Evolutionary conservation across 2,113 vertebrate genomes (phyloP).

Genomic region (Campylomormyrus tamandua): DNA sequence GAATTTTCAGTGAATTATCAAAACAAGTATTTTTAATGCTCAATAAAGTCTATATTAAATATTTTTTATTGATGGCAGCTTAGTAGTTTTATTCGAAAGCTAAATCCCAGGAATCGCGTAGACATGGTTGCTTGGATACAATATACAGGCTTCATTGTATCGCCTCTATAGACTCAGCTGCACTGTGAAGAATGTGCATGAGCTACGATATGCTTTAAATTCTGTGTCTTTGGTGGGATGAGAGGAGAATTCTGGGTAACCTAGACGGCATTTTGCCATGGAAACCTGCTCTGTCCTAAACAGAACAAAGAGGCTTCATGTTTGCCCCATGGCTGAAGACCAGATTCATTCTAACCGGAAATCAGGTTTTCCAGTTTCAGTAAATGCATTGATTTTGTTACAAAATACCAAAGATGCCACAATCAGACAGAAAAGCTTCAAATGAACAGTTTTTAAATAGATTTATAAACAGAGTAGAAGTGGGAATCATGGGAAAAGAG

Average conservation of each 20-base stretch:
- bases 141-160: slow-evolving; percentile 53
- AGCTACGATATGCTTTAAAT: slow-evolving; percentile 47
- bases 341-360: background rate
- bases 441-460: background rate
- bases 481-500: background rate
- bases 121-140: slow-evolving; percentile 55
- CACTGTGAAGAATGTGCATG: slow-evolving; percentile 40
- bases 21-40: background rate
- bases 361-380: background rate
- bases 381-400: background rate
- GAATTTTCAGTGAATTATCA: background rate
- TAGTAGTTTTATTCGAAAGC: background rate
- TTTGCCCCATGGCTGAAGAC: slow-evolving; percentile 11
- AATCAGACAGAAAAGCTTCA: background rate
- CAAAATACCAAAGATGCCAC: background rate
- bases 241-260: slow-evolving; percentile 23
- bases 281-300: slow-evolving; percentile 29
- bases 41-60: background rate
- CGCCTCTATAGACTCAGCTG: slow-evolving; percentile 45
- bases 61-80: background rate
- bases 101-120: slow-evolving; percentile 51
- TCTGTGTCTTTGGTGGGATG: slow-evolving; percentile 42
- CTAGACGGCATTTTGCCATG: slow-evolving; percentile 23
- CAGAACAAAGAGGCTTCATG: slow-evolving; percentile 11
- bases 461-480: background rate